phyloP scores from a whole-genome alignment of 2,888 invertebrate species.

The Periphyllus acericola region DNA sequence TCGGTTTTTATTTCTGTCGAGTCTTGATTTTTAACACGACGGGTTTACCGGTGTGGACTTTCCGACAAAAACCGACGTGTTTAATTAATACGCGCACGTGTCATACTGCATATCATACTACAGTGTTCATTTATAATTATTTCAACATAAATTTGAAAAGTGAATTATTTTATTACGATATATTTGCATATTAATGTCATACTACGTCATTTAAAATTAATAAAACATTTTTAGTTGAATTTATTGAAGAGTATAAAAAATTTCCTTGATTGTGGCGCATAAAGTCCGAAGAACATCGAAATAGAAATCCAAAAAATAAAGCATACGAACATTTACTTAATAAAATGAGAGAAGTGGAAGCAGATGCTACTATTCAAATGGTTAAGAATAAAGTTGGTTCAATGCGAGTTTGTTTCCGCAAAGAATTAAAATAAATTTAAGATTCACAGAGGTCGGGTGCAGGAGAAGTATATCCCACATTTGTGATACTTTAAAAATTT shows the following conservation, averaged over 20 bases:
- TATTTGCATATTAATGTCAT: slow-evolving; percentile 7
- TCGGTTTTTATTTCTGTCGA: not conserved
- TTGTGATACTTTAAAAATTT: no score
- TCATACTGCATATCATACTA: not conserved
- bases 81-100: not conserved
- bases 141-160: not conserved
- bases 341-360: slow-evolving; percentile 15
- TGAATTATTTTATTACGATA: not conserved
- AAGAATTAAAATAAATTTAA: no score
- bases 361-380: not conserved
- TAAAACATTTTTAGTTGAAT: slow-evolving; percentile 2
- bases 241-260: slow-evolving; percentile 9
- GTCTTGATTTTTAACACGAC: slow-evolving; percentile 26
- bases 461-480: no score
- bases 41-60: slow-evolving; percentile 16
- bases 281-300: no score
- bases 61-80: slow-evolving; percentile 5
- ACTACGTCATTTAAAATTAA: not conserved
- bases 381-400: not conserved
- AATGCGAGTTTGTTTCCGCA: no score
- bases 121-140: not conserved
- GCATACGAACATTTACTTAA: slow-evolving; percentile 5
- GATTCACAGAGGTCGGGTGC: no score
- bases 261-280: not conserved
- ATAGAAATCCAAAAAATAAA: no score